Evolutionary conservation across 2,888 invertebrate species (phyloP).

Genomic region (Cerastis leucographa): DNA sequence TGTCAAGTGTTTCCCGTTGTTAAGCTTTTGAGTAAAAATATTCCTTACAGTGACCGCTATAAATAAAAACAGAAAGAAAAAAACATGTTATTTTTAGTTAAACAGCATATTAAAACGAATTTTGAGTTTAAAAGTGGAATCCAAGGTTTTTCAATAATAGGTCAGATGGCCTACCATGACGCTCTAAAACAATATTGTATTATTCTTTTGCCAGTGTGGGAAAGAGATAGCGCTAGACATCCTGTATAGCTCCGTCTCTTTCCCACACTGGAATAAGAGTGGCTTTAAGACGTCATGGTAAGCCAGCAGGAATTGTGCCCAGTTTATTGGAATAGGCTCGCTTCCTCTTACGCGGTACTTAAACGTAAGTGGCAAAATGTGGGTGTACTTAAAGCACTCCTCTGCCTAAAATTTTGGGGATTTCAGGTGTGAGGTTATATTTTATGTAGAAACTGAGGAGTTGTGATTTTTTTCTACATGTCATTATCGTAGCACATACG

Average conservation of each 20-base stretch:
- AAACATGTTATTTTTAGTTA: not conserved
- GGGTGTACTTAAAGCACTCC: not conserved
- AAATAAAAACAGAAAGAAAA: not conserved
- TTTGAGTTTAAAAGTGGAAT: not conserved
- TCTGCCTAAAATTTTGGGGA: not conserved
- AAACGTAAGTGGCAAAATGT: not conserved
- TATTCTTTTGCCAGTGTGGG: too few species aligned
- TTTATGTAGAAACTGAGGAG: not conserved
- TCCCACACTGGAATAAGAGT: too few species aligned
- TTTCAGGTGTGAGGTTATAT: not conserved
- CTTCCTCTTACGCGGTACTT: not conserved
- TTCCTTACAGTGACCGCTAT: not conserved
- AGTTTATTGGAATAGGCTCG: too few species aligned
- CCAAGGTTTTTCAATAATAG: too few species aligned
- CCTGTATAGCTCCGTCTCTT: too few species aligned
- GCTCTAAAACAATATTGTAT: too few species aligned
- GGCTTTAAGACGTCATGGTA: too few species aligned
- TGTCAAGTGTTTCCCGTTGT: not conserved
- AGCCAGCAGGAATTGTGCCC: too few species aligned
- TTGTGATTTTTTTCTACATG: not conserved
- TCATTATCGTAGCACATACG: accelerated
- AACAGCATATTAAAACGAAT: not conserved
- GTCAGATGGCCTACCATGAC: too few species aligned
- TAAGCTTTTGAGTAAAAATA: not conserved
- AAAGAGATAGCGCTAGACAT: too few species aligned